Conservation (phyloP, 2,113 vertebrate species). For the Natator depressus region DNA sequence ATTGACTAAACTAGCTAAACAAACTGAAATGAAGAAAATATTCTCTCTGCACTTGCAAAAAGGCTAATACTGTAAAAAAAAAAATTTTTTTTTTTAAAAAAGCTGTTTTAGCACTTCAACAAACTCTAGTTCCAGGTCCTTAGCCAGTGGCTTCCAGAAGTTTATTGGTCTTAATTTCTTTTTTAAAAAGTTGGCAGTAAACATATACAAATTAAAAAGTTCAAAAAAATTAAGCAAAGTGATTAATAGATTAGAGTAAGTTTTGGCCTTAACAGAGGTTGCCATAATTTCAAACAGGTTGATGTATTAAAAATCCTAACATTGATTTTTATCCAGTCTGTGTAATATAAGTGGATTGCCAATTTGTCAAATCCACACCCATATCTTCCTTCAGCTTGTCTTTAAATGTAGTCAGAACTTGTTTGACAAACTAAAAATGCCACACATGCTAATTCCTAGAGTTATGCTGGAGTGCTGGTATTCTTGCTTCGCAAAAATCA, state of each 20-base stretch:
- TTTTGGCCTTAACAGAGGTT: neutral
- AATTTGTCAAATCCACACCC: neutral
- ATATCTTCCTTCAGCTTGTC: neutral
- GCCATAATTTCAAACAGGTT: neutral
- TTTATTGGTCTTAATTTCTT: neutral
- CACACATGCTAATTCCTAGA: neutral
- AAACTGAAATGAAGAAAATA: neutral
- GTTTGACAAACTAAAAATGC: neutral
- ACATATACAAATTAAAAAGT: too few relatives aligned
- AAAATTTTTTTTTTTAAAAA: too few relatives aligned
- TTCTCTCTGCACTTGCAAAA: neutral
- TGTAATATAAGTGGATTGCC: neutral
- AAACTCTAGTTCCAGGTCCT: neutral
- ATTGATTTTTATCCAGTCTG: neutral
- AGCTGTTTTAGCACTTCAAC: neutral
- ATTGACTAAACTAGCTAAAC: neutral
- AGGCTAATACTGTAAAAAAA: too few relatives aligned
- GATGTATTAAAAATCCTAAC: too few relatives aligned
- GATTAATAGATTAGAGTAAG: neutral
- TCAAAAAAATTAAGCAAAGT: too few relatives aligned
- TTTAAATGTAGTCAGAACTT: neutral
- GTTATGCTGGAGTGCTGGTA: neutral
- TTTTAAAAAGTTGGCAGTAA: too few relatives aligned
- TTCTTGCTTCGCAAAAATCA: neutral
- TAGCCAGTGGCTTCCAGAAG: neutral